Evolutionary conservation across 2,797 vertebrate genomes (phyloP).

Genomic region (Jordanella pulchra): DNA sequence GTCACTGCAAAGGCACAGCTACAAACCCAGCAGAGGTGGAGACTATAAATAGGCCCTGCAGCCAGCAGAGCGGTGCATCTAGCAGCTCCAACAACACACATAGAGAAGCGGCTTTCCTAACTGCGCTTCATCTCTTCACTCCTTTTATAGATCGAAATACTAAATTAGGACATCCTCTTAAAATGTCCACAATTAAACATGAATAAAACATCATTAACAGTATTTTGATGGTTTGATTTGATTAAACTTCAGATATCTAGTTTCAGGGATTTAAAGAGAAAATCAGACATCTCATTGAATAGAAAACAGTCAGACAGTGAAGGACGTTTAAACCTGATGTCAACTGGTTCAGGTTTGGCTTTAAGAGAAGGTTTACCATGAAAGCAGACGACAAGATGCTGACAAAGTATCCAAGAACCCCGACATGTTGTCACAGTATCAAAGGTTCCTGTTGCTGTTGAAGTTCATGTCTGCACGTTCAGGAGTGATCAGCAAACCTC

Average conservation of each 20-base stretch:
- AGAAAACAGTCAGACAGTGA: too few relatives aligned
- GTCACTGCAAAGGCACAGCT: slow-evolving; percentile 33
- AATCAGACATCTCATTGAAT: too few relatives aligned
- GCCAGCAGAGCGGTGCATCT: slow-evolving; percentile 3
- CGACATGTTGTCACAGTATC: not conserved
- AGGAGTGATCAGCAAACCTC: too few relatives aligned
- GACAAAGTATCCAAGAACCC: not conserved
- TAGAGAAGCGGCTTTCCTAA: slow-evolving; percentile 15
- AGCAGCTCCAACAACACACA: slow-evolving; percentile 21
- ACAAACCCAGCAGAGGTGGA: not conserved
- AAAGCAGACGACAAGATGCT: not conserved
- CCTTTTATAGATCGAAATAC: not conserved
- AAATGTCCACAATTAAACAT: not conserved
- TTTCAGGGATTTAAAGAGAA: not conserved
- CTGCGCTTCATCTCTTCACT: not conserved
- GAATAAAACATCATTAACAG: not conserved
- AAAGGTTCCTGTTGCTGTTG: not conserved
- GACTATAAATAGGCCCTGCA: slow-evolving; percentile 51
- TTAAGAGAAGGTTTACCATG: too few relatives aligned
- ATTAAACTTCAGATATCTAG: too few relatives aligned
- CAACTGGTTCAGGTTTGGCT: too few relatives aligned
- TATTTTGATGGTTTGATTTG: not conserved
- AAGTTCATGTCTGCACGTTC: too few relatives aligned
- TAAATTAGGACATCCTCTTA: not conserved
- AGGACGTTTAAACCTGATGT: too few relatives aligned